Base-by-base conservation (phyloP, 1,140 invertebrate genomes). In the Bombyx mandarina region DNA sequence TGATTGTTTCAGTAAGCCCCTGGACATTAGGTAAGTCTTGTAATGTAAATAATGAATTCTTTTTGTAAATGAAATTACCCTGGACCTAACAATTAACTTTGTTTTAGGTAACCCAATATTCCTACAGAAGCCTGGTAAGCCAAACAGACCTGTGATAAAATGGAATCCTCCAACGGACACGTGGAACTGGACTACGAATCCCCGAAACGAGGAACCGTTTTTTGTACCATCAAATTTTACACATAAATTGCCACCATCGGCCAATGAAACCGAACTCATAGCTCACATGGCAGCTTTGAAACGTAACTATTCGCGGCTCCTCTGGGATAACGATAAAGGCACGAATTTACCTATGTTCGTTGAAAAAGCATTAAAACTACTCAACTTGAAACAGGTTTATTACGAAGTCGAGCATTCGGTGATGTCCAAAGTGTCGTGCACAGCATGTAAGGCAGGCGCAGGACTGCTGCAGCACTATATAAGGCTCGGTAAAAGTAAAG, bases 361-460 rank as follows among this genome's bases (percentile, higher is more conserved):
- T 1, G 94, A 95, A 63, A 94, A 95, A 80, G 94, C 95, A 1
- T 84, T 96, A 54, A 93, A 93, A 73, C 78, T 96, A 8, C 85
- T 96, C 8, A 95, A 96, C 79, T 77, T 96, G 52, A 93, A 94
- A 71, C 94, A 95, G 88, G 94, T 96, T 3, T 86, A 86, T 62
- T 92, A 92, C 66, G 95, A 97, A 88, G 92, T 97, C 22, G 95
- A 97, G 85, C 96, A 95, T 61, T 96, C 94, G 9, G 93, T 97
- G 2, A 95, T 97, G 94, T 96, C 94, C 0, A 96, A 94, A 79
- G 95, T 97, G 2, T 96, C 95, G 0, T 97, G 96, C 69, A 96
- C 95, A 0, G 96, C 95, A 8, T 97, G 96, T 73, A 95, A 95
- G 88, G 94, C 94, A n/a, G 94, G 95, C 1, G 94, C 94, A 50